Evolutionary conservation across 64 coral and sea anemone species (phyloP).

Genomic region (Pocillopora verrucosa): DNA sequence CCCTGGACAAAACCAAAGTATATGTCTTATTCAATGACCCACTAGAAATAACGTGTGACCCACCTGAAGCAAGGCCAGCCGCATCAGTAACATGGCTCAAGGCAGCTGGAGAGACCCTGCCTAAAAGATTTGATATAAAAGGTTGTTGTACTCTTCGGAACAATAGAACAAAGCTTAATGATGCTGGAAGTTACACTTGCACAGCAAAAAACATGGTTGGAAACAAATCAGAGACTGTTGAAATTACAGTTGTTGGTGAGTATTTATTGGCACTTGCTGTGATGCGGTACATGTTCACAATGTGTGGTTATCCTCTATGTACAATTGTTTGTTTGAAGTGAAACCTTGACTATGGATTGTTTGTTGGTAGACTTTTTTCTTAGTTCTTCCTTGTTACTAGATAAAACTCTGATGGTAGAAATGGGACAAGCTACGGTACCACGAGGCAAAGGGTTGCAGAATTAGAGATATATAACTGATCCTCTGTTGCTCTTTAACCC

Average conservation of each 20-base stretch:
- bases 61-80: conserved; percentile 45
- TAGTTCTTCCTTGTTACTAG: too few species aligned
- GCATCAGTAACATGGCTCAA: conserved; percentile 69
- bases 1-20: not conserved
- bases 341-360: not conserved
- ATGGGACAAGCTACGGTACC: too few species aligned
- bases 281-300: not conserved
- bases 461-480: too few species aligned
- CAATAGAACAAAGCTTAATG: conserved; percentile 40
- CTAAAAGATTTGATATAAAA: conserved; percentile 23
- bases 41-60: conserved; percentile 46
- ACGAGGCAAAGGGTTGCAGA: too few species aligned
- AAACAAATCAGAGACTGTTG: conserved; percentile 10
- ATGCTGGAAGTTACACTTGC: conserved; percentile 73
- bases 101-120: not conserved
- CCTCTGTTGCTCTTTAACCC: too few species aligned
- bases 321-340: not conserved
- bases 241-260: conserved; percentile 78
- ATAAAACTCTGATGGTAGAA: too few species aligned
- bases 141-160: conserved; percentile 55
- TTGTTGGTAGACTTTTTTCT: not conserved
- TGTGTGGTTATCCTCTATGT: not conserved
- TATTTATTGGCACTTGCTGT: not conserved
- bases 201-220: conserved; percentile 59
- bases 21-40: conserved; percentile 26